Conservation (phyloP, 2,888 invertebrate species). For the Andrena chrysosceles region DNA sequence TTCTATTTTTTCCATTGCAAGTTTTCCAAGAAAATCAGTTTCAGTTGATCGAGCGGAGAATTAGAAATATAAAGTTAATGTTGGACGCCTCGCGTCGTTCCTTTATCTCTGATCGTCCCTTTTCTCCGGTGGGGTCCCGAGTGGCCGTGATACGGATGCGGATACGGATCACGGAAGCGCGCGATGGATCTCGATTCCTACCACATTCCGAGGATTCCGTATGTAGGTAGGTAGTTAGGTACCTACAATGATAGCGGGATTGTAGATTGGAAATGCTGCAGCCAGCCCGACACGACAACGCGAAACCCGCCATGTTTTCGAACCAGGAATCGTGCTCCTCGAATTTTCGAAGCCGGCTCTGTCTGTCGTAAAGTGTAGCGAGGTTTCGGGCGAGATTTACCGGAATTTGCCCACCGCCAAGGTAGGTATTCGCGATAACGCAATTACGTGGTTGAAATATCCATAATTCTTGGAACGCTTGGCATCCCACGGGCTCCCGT, state of each 20-base stretch:
- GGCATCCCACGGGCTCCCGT: background rate
- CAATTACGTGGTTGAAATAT: conserved; percentile 6
- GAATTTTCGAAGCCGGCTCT: background rate
- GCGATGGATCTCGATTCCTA: conserved; percentile 13
- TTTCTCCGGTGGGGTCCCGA: no score
- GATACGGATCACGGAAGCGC: conserved; percentile 4
- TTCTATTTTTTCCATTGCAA: no score
- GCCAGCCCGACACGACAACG: background rate
- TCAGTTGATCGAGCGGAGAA: background rate
- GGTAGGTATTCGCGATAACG: conserved; percentile 1
- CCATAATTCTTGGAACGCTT: background rate
- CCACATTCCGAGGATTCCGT: conserved; percentile 3
- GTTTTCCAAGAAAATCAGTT: no score
- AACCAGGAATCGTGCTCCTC: background rate
- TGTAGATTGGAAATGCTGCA: background rate
- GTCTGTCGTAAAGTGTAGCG: background rate
- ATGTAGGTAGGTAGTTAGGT: background rate
- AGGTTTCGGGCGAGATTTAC: background rate
- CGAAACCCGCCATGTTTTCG: background rate
- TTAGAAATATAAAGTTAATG: background rate
- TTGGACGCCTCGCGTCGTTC: background rate
- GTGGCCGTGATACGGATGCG: background rate
- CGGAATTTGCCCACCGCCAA: background rate
- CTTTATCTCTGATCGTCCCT: background rate
- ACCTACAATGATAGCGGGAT: background rate